phyloP scores from a whole-genome alignment of 2,797 vertebrate species.

The Pogonophryne albipinna region DNA sequence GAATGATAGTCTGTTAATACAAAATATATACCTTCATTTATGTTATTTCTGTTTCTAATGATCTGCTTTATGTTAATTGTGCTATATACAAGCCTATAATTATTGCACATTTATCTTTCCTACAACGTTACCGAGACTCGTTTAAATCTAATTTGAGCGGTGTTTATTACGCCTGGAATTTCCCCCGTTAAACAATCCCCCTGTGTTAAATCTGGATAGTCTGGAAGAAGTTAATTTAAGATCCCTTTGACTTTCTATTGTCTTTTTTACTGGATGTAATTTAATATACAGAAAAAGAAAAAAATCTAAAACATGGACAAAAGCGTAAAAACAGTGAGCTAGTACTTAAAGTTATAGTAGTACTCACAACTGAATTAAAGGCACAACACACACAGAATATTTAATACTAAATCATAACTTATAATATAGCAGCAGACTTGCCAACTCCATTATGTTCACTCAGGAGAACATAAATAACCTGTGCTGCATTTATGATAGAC shows the following conservation, averaged over 20 bases:
- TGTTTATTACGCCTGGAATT: background rate
- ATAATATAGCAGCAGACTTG: constrained; percentile 35
- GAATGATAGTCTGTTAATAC: too few species aligned
- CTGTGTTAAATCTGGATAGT: background rate
- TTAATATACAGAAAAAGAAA: background rate
- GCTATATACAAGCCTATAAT: background rate
- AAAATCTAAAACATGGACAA: background rate
- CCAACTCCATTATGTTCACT: constrained; percentile 55
- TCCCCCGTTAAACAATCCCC: background rate
- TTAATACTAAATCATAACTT: constrained; percentile 32
- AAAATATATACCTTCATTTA: too few species aligned
- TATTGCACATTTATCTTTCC: background rate
- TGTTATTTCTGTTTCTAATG: background rate
- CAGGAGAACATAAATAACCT: constrained; percentile 25
- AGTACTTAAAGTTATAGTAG: background rate
- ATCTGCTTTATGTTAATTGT: background rate
- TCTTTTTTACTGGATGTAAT: background rate
- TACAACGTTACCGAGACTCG: background rate
- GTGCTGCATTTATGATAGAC: constrained; percentile 14
- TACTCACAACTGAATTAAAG: constrained; percentile 18
- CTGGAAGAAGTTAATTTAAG: background rate
- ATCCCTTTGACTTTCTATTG: background rate
- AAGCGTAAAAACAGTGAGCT: background rate
- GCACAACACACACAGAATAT: constrained; percentile 34
- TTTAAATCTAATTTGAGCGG: background rate